Percentiles rank a stretch among this genome's conserved stretches.
Evolutionary conservation across 2,113 vertebrate species (phyloP).

Genomic region (Phylloscopus trochilus): DNA sequence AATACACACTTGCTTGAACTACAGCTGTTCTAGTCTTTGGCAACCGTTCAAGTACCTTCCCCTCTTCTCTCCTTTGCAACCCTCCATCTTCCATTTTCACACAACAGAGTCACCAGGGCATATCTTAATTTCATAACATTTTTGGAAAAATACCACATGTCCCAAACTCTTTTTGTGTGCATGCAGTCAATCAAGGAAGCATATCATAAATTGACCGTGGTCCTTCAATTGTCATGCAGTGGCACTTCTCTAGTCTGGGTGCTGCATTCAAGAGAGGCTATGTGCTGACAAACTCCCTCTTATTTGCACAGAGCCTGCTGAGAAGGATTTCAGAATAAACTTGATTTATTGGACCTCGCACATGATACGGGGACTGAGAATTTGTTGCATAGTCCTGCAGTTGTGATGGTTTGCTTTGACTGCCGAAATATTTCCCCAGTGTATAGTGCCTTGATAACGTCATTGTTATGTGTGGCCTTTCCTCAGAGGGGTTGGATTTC

Average conservation of each 20-base stretch:
- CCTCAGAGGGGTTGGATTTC: slow-evolving; percentile 74
- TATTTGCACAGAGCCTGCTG: slow-evolving; percentile 84
- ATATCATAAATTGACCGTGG: background rate
- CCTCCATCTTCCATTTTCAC: slow-evolving; percentile 49
- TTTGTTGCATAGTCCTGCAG: slow-evolving; percentile 54
- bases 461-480: slow-evolving; percentile 68
- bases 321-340: slow-evolving; percentile 95
- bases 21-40: slow-evolving; percentile 55
- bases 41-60: slow-evolving; percentile 50
- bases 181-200: background rate
- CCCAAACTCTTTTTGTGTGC: background rate
- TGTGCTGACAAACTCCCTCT: slow-evolving; percentile 20
- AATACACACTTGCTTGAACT: slow-evolving; percentile 9
- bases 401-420: slow-evolving; percentile 48
- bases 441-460: slow-evolving; percentile 65
- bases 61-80: background rate
- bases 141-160: background rate
- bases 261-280: background rate
- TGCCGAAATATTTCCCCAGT: slow-evolving; percentile 65
- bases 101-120: background rate
- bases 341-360: slow-evolving; percentile 90
- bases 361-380: slow-evolving; percentile 81
- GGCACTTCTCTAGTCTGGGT: background rate
- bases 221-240: background rate
- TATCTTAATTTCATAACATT: slow-evolving; percentile 47